phyloP scores from a whole-genome alignment of 1,140 invertebrate species.

The Acromyrmex echinatior region DNA sequence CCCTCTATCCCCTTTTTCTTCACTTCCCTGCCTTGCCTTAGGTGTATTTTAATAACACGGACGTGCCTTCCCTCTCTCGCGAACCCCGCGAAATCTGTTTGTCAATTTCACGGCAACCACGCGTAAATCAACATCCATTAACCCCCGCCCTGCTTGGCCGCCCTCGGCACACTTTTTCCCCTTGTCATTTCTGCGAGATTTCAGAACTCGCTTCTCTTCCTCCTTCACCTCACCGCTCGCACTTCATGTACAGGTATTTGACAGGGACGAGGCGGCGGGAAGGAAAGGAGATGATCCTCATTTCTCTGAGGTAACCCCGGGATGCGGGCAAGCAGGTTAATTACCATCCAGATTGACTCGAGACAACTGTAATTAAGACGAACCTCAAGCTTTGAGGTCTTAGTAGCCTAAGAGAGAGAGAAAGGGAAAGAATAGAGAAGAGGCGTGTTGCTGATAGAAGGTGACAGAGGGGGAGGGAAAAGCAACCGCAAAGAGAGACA shows the following conservation, averaged over 20 bases:
- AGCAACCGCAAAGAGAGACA: constrained; percentile 70
- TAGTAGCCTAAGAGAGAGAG: constrained; percentile 72
- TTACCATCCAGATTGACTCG: constrained; percentile 87
- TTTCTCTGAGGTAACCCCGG: constrained; percentile 43
- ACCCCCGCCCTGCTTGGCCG: constrained; percentile 5
- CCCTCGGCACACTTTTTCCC: background rate
- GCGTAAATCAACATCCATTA: constrained; percentile 72
- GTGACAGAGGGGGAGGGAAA: background rate
- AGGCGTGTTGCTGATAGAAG: constrained; percentile 42
- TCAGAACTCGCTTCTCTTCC: constrained; percentile 19
- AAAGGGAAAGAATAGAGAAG: constrained; percentile 50
- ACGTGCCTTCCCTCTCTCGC: background rate
- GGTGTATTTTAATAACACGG: constrained; percentile 53
- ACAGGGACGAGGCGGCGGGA: background rate
- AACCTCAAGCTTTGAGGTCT: constrained; percentile 84
- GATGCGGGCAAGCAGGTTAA: constrained; percentile 79
- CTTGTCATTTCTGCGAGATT: background rate
- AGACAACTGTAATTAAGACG: constrained; percentile 87
- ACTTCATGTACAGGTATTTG: constrained; percentile 28
- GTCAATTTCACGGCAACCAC: constrained; percentile 62
- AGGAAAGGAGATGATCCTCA: constrained; percentile 48
- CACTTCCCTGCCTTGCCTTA: background rate
- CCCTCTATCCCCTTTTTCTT: background rate
- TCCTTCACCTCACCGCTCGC: background rate
- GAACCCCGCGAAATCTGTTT: constrained; percentile 63